phyloP scores from a whole-genome alignment of 2,113 vertebrate genomes.

The Sylvia atricapilla region DNA sequence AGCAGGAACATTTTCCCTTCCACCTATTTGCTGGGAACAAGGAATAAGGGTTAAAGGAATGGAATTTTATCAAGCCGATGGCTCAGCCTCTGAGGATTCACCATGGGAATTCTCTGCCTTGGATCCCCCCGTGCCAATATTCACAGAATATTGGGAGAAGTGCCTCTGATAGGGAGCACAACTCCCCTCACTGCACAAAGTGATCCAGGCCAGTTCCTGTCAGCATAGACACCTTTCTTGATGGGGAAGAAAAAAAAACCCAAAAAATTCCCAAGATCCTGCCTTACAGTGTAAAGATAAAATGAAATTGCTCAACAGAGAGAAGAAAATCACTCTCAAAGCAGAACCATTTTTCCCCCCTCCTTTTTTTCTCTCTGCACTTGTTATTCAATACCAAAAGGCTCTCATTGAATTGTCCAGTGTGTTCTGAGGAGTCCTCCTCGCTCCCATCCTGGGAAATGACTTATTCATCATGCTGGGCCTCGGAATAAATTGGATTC shows the following conservation, averaged over 20 bases:
- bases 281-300: not conserved
- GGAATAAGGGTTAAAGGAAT: not conserved
- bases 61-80: not conserved
- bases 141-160: not conserved
- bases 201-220: not conserved
- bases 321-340: not conserved
- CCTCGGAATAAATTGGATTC: conserved; percentile 39
- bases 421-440: not conserved
- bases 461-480: conserved; percentile 28
- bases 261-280: not conserved
- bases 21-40: not conserved
- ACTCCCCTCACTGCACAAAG: not conserved
- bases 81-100: not conserved
- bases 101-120: not conserved
- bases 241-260: not conserved
- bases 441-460: not conserved
- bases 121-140: not conserved
- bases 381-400: not conserved
- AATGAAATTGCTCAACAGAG: conserved; percentile 1
- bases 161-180: not conserved
- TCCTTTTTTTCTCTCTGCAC: not conserved
- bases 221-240: not conserved
- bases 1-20: not conserved
- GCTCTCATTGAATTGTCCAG: not conserved
- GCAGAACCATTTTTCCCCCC: not conserved